Evolutionary conservation across 1,140 invertebrate species (phyloP), one percentile per base, ranked within the genome.

Genomic region (Drosophila bifasciata): DNA sequence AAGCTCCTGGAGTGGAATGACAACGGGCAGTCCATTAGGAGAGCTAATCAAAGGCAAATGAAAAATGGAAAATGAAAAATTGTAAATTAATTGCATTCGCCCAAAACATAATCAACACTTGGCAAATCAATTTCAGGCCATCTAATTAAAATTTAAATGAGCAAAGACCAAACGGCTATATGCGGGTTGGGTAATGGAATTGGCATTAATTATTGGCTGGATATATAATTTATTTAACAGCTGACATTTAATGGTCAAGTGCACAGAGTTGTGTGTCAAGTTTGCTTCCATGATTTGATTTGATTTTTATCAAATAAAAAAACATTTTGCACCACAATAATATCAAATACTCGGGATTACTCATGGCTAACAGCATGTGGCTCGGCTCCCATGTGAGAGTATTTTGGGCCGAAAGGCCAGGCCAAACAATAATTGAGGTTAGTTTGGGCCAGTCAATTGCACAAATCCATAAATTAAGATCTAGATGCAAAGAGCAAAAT

Each of bases 401-500:
- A 13, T 1, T 17, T 3, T 16, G 9, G 9, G 8, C 28, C 25
- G 28, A 17, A 21, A 39, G 55, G 9, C 45, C 39, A 15, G 44
- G 0, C n/a, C 28, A 19, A 51, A 1, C 32, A 52, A 60, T 59
- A 41, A 44, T 41, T 70, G 32, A 16, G 57, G 67, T 1, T 19
- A 5, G 44, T 9, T n/a, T 8, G 19, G 19, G 32, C 67, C 58
- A 62, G 50, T 56, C 56, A 67, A 62, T 43, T 63, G 61, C 36
- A 36, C 50, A 85, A 67, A 63, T 85, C 53, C 40, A 72, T 76
- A 76, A 79, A 79, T 85, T 79, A 51, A 72, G 57, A 50, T 41
- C 39, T 66, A 46, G 71, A 49, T 49, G 28, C 32, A 58, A 44
- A 23, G 17, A 59, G 40, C 36, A 51, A 21, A 57, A 44, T 73